These are phyloP conservation scores for Egretta garzetta DNA, from an alignment of 2,113 vertebrate species.

Conservation along the genomic window DNA sequence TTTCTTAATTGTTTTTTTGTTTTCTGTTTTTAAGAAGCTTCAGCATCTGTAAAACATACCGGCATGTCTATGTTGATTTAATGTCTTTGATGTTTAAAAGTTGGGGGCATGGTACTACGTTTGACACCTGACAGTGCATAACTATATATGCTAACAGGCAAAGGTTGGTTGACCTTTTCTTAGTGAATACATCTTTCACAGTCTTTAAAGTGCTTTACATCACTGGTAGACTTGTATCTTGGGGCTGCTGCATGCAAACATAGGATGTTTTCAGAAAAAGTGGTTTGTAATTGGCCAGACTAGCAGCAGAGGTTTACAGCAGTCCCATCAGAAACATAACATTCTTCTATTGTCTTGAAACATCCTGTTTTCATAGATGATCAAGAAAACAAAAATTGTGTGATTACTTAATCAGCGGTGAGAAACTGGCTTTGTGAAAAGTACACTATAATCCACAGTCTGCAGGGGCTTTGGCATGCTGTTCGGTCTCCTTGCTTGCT, in stretches of 20 bases:
- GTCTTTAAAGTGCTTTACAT: neutral
- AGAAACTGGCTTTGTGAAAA: neutral
- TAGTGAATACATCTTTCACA: neutral
- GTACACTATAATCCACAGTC: neutral
- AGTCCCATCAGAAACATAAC: neutral
- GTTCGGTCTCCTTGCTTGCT: neutral
- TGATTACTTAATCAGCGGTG: neutral
- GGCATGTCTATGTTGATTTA: neutral
- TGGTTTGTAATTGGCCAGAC: neutral
- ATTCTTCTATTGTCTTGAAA: neutral
- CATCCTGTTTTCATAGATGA: slow-evolving; percentile 3
- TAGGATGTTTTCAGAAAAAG: neutral
- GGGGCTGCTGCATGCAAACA: neutral
- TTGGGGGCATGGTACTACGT: fast-evolving
- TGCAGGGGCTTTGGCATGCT: neutral
- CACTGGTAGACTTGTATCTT: neutral
- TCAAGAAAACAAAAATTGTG: neutral
- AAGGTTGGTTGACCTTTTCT: neutral
- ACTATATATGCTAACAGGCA: neutral
- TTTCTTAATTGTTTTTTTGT: neutral
- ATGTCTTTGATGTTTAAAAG: neutral
- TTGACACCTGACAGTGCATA: neutral
- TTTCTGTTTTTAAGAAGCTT: neutral
- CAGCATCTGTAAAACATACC: neutral
- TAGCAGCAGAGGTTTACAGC: neutral